Base-by-base conservation (phyloP, 2,888 invertebrate genomes). In the Tenthredo amoena region DNA sequence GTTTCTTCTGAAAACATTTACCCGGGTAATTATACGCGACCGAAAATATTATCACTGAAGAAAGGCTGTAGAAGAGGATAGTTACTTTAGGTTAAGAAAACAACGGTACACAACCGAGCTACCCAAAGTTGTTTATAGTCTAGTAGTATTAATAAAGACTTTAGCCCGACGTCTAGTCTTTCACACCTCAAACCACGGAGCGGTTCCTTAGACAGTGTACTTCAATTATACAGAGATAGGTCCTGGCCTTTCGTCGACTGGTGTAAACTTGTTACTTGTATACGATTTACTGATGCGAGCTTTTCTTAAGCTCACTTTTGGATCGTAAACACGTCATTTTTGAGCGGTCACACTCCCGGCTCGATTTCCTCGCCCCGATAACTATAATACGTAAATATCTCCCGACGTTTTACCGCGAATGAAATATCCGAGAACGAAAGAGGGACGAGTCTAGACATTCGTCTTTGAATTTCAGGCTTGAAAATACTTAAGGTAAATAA, bases 121-220 rank as follows among this genome's bases (percentile, higher is more conserved):
- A 31, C 2, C 55, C 40, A 9, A 81, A 58, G 37, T 26, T 62
- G 62, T 81, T 81, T 81, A 62, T 40, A 58, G 34, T 81, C 81
- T 62, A 50, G 81, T 58, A 34, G 81, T 81, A 81, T 81, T 81
- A 81, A 81, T 81, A 81, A 81, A 81, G 58, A 81, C 81, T 81
- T 81, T 62, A 26, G 21, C 12, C 58, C 26, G 81, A 62, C 81
- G 62, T 62, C 62, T 62, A 43, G 81, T 62, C 40, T 58, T 62
- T 81, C 81, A 81, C 58, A 81, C 62, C 40, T 62, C 21, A 34
- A 81, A 81, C 81, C 62, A 21, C 6, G 5, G 10, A 43, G n/a
- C 43, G 26, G 34, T 10, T 26, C 21, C 12, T 21, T 12, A 21
- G 58, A 7, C 26, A 62, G 9, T 26, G 9, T 21, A 26, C 21